Evolutionary conservation across 2,888 invertebrate genomes (phyloP).

Genomic region (Nomada ferruginata): DNA sequence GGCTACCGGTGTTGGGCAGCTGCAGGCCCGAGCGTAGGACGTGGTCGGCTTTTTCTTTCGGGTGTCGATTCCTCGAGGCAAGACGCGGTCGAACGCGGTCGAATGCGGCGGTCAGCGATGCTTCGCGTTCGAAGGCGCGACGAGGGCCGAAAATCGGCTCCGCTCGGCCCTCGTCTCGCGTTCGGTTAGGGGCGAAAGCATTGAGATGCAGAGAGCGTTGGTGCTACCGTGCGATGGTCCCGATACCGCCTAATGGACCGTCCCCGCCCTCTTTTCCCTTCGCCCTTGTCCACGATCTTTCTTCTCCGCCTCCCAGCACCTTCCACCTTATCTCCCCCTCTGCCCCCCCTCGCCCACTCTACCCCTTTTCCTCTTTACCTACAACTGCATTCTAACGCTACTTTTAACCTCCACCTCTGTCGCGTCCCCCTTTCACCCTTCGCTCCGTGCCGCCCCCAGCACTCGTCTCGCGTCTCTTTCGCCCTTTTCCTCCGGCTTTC

Average conservation of each 20-base stretch:
- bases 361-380: constrained; percentile 43
- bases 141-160: constrained; percentile 62
- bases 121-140: constrained; percentile 43
- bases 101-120: constrained; percentile 24
- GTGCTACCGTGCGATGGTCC: constrained; percentile 84
- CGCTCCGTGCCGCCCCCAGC: constrained; percentile 23
- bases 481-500: constrained; percentile 43
- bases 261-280: constrained; percentile 81
- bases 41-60: constrained; percentile 37
- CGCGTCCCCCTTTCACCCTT: background rate
- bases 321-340: constrained; percentile 55
- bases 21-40: constrained; percentile 69
- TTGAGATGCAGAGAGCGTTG: constrained; percentile 84
- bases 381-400: constrained; percentile 60
- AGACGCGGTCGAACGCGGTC: constrained; percentile 16
- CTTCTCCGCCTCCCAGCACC: constrained; percentile 73
- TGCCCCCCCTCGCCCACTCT: constrained; percentile 48
- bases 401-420: constrained; percentile 60
- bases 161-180: constrained; percentile 58
- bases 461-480: constrained; percentile 39
- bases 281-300: constrained; percentile 68
- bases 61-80: constrained; percentile 43
- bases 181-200: constrained; percentile 72
- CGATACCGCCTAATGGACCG: constrained; percentile 84
- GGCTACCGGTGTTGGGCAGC: constrained; percentile 82